Percentiles rank a stretch among this genome's conserved stretches.
Conservation (phyloP, 1,140 invertebrate species). For the Drosophila sproati region DNA sequence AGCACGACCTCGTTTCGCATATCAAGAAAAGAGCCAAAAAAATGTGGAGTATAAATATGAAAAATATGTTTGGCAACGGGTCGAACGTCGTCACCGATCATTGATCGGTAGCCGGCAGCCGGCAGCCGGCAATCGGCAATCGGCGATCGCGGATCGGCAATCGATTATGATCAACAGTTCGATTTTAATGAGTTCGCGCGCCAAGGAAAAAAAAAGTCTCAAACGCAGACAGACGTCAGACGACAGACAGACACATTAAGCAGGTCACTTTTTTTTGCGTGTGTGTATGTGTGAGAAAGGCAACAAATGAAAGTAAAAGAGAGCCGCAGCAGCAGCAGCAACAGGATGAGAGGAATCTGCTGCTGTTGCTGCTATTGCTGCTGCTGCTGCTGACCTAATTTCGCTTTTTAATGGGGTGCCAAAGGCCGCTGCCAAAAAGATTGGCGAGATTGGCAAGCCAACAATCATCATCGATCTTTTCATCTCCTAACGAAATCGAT, state of each 20-base stretch:
- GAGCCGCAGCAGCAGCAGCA: conserved; percentile 26
- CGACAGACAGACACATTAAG: conserved; percentile 52
- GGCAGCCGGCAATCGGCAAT: conserved; percentile 1
- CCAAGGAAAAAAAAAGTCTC: conserved; percentile 8
- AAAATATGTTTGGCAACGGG: conserved; percentile 70
- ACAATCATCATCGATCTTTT: conserved; percentile 43
- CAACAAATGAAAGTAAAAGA: conserved; percentile 79
- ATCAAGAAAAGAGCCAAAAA: conserved; percentile 51
- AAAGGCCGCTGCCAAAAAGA: conserved; percentile 70
- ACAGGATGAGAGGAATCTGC: conserved; percentile 58
- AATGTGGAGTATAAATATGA: conserved; percentile 22
- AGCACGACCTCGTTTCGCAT: conserved; percentile 43
- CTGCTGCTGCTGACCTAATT: conserved; percentile 65
- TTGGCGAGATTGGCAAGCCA: conserved; percentile 37
- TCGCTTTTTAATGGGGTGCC: conserved; percentile 79
- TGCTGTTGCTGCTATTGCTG: background rate
- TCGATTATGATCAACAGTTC: conserved; percentile 61
- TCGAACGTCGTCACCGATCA: conserved; percentile 16
- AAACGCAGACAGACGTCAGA: conserved; percentile 14
- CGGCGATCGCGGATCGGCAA: conserved; percentile 29
- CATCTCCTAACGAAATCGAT: conserved; percentile 41
- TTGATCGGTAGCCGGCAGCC: background rate
- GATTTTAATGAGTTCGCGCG: conserved; percentile 79
- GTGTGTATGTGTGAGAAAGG: conserved; percentile 29
- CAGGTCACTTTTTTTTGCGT: conserved; percentile 61